A percentile compares a stretch with the other conserved stretches of the same genome.
These are phyloP conservation scores for Papilio glaucus DNA, from an alignment of 1,140 invertebrate species.

Conservation along the genomic window DNA sequence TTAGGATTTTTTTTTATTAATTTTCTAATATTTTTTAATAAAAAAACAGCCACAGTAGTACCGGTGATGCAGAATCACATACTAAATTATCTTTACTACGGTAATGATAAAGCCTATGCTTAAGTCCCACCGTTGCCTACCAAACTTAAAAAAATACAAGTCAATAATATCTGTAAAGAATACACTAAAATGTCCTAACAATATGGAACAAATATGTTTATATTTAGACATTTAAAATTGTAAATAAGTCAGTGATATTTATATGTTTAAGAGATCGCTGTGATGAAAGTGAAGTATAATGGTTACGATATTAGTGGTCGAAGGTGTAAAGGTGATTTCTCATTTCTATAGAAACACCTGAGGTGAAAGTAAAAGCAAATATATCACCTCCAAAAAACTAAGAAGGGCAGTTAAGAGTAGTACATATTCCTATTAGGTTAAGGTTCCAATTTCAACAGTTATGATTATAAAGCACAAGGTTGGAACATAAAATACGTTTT, in stretches of 20 bases:
- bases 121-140: too few species aligned
- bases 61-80: too few species aligned
- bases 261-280: not conserved
- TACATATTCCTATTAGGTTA: not conserved
- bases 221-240: too few species aligned
- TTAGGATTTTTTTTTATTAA: too few species aligned
- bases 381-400: slow-evolving; percentile 1
- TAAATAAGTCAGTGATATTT: not conserved
- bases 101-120: too few species aligned
- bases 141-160: too few species aligned
- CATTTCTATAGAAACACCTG: slow-evolving; percentile 12
- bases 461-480: not conserved
- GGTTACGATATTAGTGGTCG: slow-evolving; percentile 2
- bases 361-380: slow-evolving; percentile 16
- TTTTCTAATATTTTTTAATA: too few species aligned
- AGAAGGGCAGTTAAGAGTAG: not conserved
- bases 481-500: not conserved
- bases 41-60: too few species aligned
- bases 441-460: not conserved
- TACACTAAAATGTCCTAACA: too few species aligned
- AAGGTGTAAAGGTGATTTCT: slow-evolving; percentile 17
- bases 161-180: too few species aligned
- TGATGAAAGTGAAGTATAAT: not conserved
- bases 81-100: too few species aligned
- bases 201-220: too few species aligned